Conservation (phyloP, 2,888 invertebrate genomes). For the Yponomeuta sedellus region DNA sequence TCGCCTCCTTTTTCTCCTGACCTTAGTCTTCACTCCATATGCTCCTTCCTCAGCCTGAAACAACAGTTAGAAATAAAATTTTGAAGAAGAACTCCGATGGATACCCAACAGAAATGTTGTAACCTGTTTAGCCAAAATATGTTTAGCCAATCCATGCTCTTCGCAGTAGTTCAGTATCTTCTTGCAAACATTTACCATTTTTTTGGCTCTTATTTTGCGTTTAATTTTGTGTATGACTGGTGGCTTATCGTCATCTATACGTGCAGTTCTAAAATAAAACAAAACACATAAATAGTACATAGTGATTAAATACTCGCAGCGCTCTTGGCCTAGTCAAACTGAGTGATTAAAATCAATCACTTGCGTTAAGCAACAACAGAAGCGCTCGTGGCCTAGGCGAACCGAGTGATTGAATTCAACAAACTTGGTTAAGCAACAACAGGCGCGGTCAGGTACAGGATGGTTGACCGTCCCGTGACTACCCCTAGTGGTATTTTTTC, state of each 20-base stretch:
- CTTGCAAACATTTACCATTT: slow-evolving; percentile 52
- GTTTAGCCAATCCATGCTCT: slow-evolving; percentile 7
- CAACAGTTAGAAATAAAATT: neutral
- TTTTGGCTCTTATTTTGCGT: slow-evolving; percentile 51
- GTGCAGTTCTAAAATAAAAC: neutral
- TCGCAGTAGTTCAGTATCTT: slow-evolving; percentile 57
- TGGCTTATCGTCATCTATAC: neutral
- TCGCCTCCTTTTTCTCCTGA: neutral
- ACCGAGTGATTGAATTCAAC: too few species aligned
- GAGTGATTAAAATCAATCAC: too few species aligned
- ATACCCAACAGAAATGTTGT: neutral
- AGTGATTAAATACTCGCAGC: neutral
- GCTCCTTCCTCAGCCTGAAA: neutral
- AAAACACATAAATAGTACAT: neutral
- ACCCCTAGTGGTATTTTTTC: too few species aligned
- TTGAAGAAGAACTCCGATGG: neutral
- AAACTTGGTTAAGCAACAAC: too few species aligned
- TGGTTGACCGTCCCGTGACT: too few species aligned
- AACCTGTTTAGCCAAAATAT: neutral
- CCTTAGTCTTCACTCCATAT: neutral
- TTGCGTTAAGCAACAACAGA: too few species aligned
- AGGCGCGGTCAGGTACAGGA: too few species aligned
- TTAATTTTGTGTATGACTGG: slow-evolving; percentile 22
- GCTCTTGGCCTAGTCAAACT: too few species aligned
- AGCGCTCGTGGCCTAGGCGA: too few species aligned